A percentile compares a stretch with the other conserved stretches of the same genome.
Evolutionary conservation across 2,797 vertebrate species (phyloP).

Genomic region (Acanthiza pusilla): DNA sequence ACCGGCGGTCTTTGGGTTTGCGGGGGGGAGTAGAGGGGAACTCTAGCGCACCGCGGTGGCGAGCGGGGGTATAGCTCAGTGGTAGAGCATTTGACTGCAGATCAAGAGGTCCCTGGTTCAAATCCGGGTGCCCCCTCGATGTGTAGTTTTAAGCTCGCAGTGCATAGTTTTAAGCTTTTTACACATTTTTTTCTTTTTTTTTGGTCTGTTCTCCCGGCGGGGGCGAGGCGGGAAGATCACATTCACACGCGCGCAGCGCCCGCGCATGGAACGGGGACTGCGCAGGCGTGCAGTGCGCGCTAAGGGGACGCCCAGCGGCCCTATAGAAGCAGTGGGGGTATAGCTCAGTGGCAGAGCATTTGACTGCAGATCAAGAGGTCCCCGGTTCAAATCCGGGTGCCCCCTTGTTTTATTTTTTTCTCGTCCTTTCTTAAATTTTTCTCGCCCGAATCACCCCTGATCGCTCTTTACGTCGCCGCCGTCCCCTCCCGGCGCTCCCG

Average conservation of each 20-base stretch:
- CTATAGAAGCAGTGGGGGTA: too few species aligned
- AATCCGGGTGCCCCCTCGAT: not conserved
- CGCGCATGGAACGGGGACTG: accelerated
- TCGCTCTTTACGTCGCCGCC: not conserved
- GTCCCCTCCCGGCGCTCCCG: not conserved
- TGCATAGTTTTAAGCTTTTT: not conserved
- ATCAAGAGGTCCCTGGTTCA: slow-evolving; percentile 63
- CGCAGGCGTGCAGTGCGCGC: accelerated
- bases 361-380: slow-evolving; percentile 63
- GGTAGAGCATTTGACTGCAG: slow-evolving; percentile 70
- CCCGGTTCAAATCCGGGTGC: slow-evolving; percentile 55
- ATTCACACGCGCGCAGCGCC: accelerated
- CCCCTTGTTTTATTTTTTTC: not conserved
- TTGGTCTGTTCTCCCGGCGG: accelerated
- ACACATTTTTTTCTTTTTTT: accelerated
- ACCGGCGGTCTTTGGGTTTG: accelerated
- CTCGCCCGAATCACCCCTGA: accelerated
- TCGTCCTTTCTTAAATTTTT: accelerated
- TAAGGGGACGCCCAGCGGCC: accelerated
- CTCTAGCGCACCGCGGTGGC: accelerated
- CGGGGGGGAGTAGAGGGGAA: accelerated
- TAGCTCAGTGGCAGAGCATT: slow-evolving; percentile 44
- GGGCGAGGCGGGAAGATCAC: accelerated
- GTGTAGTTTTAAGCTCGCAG: not conserved
- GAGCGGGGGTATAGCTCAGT: slow-evolving; percentile 61